Percentiles rank a stretch among this genome's conserved stretches.
phyloP scores from a whole-genome alignment of 2,797 vertebrate species.

The Enteromius anoplus region DNA sequence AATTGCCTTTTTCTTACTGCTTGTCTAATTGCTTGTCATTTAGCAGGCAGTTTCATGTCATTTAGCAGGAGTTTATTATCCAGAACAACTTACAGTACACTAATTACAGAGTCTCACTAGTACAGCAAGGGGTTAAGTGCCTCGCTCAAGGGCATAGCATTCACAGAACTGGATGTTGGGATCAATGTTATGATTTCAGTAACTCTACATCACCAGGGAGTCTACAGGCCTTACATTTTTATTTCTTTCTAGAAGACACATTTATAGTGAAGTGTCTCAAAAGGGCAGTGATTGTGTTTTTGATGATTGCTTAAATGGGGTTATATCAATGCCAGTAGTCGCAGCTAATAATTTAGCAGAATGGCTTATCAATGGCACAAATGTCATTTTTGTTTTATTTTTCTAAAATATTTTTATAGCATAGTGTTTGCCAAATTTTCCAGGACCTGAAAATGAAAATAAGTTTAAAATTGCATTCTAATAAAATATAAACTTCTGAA shows the following conservation, averaged over 20 bases:
- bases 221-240: not conserved
- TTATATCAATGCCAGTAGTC: not conserved
- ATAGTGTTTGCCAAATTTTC: not conserved
- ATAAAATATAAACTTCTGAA: not conserved
- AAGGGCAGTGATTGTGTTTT: not conserved
- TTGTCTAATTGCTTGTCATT: constrained; percentile 39
- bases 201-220: not conserved
- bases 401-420: not conserved
- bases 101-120: constrained; percentile 16
- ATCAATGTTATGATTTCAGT: constrained; percentile 17
- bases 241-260: not conserved
- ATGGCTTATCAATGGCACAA: not conserved
- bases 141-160: constrained; percentile 12
- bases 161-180: constrained; percentile 14
- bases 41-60: constrained; percentile 33
- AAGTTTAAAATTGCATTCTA: not conserved
- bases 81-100: constrained; percentile 28
- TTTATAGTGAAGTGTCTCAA: not conserved
- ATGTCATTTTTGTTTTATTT: not conserved
- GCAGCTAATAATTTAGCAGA: constrained; percentile 11
- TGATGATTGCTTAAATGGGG: not conserved
- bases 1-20: constrained; percentile 10
- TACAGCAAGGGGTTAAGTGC: constrained; percentile 40
- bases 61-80: constrained; percentile 29
- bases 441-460: not conserved